Evolutionary conservation across 2,113 vertebrate genomes (phyloP).

Genomic region (Grammomys dolichurus): DNA sequence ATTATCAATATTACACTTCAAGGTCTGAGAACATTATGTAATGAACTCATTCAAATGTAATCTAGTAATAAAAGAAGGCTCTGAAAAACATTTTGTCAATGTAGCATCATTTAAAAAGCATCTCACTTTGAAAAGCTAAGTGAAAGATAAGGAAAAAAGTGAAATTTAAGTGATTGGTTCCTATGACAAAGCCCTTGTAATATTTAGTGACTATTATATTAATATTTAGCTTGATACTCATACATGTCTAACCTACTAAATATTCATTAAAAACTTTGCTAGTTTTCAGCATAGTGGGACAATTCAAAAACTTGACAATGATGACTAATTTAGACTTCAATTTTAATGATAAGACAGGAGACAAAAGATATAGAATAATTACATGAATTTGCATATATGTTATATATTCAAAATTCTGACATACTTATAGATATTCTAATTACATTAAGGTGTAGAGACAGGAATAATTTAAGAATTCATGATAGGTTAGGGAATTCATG

Average conservation of each 20-base stretch:
- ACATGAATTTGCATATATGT: conserved; percentile 43
- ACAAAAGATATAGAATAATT: conserved; percentile 45
- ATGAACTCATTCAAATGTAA: not conserved
- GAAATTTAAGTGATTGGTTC: not conserved
- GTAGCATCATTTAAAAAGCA: not conserved
- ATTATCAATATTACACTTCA: not conserved
- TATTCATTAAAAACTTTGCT: conserved; percentile 7
- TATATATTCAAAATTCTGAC: conserved; percentile 48
- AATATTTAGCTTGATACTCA: not conserved
- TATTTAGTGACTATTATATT: not conserved
- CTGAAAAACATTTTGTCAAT: conserved; percentile 8
- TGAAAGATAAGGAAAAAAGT: not conserved
- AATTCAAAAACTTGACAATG: conserved; percentile 40
- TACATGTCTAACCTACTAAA: conserved; percentile 4
- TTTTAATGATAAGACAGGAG: conserved; percentile 51
- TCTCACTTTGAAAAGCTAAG: not conserved
- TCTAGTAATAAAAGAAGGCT: not conserved
- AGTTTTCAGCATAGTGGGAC: not conserved
- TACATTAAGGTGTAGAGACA: conserved; percentile 44
- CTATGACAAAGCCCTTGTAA: not conserved
- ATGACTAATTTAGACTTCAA: conserved; percentile 31
- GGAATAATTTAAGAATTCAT: conserved; percentile 44
- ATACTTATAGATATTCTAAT: conserved; percentile 62
- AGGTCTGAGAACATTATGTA: not conserved
- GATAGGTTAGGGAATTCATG: conserved; percentile 46